Evolutionary conservation across 2,113 vertebrate species (phyloP).

Genomic region (Dendropsophus ebraccatus): DNA sequence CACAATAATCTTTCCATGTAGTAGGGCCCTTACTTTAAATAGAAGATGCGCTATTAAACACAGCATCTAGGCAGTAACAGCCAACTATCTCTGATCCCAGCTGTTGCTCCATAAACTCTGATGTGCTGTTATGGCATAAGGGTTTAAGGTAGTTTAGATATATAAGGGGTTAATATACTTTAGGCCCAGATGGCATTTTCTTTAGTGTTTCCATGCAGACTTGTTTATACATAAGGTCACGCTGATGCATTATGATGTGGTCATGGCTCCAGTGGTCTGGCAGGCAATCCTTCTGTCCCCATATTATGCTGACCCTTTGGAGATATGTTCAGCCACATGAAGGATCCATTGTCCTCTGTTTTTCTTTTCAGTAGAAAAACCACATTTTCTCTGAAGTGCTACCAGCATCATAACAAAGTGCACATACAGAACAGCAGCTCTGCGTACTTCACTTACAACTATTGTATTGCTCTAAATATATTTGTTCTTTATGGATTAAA

Average conservation of each 20-base stretch:
- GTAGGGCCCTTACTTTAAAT: too few relatives aligned
- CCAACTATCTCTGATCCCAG: too few relatives aligned
- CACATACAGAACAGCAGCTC: too few relatives aligned
- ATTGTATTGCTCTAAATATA: neutral
- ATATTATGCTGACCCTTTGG: neutral
- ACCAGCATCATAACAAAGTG: neutral
- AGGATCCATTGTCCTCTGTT: neutral
- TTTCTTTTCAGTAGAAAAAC: neutral
- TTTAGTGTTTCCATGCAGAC: neutral
- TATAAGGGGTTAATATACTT: too few relatives aligned
- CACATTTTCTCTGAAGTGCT: neutral
- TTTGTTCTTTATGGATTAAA: neutral
- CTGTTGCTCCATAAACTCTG: too few relatives aligned
- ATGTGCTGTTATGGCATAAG: too few relatives aligned
- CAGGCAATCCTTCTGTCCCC: neutral
- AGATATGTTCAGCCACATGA: neutral
- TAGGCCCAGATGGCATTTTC: too few relatives aligned
- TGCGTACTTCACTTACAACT: too few relatives aligned
- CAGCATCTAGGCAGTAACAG: too few relatives aligned
- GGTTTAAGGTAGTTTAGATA: too few relatives aligned
- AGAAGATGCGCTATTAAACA: too few relatives aligned
- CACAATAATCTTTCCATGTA: too few relatives aligned
- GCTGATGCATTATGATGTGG: neutral
- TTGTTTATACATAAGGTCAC: neutral
- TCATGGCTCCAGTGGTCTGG: neutral